Base-by-base conservation (phyloP, 2,888 invertebrate species). In the Sphaerophoria rueppellii region DNA sequence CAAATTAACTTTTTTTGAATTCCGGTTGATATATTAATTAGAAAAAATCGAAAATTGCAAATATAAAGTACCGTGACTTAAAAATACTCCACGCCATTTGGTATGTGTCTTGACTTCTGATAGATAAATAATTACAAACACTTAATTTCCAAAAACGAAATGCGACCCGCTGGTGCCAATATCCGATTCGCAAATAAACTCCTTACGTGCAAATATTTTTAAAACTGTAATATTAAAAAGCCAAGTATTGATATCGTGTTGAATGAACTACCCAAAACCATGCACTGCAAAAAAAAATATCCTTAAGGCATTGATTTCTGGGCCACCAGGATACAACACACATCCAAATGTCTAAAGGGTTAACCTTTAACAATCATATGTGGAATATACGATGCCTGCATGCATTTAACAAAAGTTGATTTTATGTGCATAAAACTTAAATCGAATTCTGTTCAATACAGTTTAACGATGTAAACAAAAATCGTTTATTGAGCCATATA, bases 41-140 rank as follows among this genome's bases (percentile, higher is more conserved):
- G 24, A 24, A 24, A 24, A 24, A 24, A 24, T 24, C 1, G 2
- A 24, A 24, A 24, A 24, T 24, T 24, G 24, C 24, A 24, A 24
- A 24, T 24, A 24, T 24, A 24, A 24, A 24, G 24, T 88, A 90
- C 90, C 90, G 90, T 75, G 89, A 88, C 85, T 89, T 90, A 90
- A 90, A 91, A 52, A 85, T 87, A 40, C 79, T 90, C 91, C 90
- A 90, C 16, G 77, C 89, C 60, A 71, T 87, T 65, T 89, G 40
- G 55, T 70, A 87, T 63, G 86, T 65, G 46, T 40, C 34, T 63
- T 61, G 12, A 4, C 34, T 37, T 71, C 50, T 46, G 24, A 46
- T 48, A 48, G 24, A 52, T 54, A 37, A 35, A 6, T 43, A 32
- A 61, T 60, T 46, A 55, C 54, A 74, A 79, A n/a, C 32, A 70